Conservation (phyloP, 2,113 vertebrate species). For the Diglossa brunneiventris region DNA sequence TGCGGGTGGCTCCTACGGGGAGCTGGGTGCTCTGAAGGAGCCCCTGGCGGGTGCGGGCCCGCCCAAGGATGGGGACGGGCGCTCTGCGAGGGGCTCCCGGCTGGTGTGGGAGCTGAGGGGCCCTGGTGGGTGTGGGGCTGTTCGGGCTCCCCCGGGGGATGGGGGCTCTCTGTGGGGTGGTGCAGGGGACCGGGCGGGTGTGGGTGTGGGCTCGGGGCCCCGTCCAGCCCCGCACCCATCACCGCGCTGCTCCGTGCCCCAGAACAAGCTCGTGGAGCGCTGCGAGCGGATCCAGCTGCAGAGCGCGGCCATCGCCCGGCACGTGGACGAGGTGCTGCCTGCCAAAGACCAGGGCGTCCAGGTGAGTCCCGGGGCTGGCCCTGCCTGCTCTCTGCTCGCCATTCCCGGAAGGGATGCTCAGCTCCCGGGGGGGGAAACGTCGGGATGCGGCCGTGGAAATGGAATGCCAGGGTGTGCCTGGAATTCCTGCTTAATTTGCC, state of each 20-base stretch:
- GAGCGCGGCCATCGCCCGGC: slow-evolving; percentile 81
- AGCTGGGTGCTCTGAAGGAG: neutral
- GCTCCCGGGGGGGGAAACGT: neutral
- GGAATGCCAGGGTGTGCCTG: neutral
- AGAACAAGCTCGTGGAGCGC: slow-evolving; percentile 89
- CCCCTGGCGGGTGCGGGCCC: neutral
- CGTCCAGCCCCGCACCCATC: rapidly evolving
- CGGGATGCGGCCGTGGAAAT: rapidly evolving
- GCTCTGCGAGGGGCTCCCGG: neutral
- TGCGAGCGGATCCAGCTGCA: slow-evolving; percentile 93
- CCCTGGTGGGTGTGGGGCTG: neutral
- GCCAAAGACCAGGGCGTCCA: slow-evolving; percentile 82
- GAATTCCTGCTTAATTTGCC: neutral
- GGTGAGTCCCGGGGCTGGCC: slow-evolving; percentile 65
- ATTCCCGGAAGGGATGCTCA: rapidly evolving
- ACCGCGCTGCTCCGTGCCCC: neutral
- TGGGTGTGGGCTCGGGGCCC: neutral
- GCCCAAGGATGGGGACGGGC: neutral
- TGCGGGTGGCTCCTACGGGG: neutral
- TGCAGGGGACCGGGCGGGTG: rapidly evolving
- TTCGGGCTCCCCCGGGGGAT: neutral
- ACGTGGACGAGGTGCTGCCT: slow-evolving; percentile 79
- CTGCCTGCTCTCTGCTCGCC: rapidly evolving
- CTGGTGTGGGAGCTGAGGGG: neutral
- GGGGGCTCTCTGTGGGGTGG: neutral